These are phyloP conservation scores for Temnothorax nylanderi DNA, from an alignment of 1,140 invertebrate species.

Conservation along the genomic window DNA sequence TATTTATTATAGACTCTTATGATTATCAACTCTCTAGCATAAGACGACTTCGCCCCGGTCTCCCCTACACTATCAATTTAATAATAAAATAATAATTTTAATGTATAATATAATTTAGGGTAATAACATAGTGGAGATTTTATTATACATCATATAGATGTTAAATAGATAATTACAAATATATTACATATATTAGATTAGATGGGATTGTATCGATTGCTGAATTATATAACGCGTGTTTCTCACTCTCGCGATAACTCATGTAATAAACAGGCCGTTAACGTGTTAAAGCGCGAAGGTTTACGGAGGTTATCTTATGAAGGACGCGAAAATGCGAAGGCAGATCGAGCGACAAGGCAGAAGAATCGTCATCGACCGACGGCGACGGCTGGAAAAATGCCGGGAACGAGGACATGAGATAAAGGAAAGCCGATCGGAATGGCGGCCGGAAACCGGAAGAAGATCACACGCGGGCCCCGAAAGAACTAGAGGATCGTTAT, in stretches of 20 bases:
- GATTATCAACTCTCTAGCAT: too few species aligned
- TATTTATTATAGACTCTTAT: too few species aligned
- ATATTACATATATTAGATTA: background rate
- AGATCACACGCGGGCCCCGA: conserved; percentile 41
- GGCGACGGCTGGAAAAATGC: background rate
- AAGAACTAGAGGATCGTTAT: conserved; percentile 64
- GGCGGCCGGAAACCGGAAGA: conserved; percentile 62
- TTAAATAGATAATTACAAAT: background rate
- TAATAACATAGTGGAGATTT: background rate
- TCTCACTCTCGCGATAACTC: conserved; percentile 5
- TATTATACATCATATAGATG: background rate
- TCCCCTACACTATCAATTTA: too few species aligned
- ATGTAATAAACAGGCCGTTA: conserved; percentile 4
- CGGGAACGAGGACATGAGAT: conserved; percentile 24
- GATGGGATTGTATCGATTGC: background rate
- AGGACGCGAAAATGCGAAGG: background rate
- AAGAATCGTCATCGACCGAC: background rate
- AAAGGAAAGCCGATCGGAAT: background rate
- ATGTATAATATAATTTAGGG: too few species aligned
- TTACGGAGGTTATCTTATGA: background rate
- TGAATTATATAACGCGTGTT: background rate
- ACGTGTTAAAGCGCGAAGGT: conserved; percentile 15
- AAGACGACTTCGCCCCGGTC: too few species aligned
- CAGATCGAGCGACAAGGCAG: background rate
- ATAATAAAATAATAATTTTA: too few species aligned